These are phyloP conservation scores for Pseudolycoriella hygida DNA, from an alignment of 2,888 invertebrate species.

Conservation along the genomic window DNA sequence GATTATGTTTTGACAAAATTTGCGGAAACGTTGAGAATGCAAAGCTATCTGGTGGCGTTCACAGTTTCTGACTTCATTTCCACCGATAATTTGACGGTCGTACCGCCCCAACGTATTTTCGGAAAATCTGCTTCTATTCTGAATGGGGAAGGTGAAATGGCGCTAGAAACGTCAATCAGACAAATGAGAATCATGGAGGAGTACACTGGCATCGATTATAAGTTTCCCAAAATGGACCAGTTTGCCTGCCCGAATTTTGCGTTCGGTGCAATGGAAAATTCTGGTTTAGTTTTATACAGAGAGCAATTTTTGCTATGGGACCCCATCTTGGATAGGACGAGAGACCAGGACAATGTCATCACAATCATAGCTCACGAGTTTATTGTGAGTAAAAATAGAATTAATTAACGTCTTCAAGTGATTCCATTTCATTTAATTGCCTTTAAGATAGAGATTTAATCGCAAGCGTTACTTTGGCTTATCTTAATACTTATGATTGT, in stretches of 20 bases:
- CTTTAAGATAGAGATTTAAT: too few species aligned
- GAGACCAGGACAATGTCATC: conserved; percentile 52
- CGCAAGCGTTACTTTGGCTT: too few species aligned
- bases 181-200: too few species aligned
- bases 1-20: background rate
- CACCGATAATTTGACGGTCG: conserved; percentile 20
- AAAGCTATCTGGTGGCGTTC: conserved; percentile 76
- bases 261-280: conserved; percentile 82
- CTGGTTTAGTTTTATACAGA: conserved; percentile 40
- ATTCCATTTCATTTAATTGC: too few species aligned
- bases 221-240: conserved; percentile 40
- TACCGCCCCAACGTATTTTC: too few species aligned
- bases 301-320: conserved; percentile 70
- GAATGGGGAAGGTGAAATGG: too few species aligned
- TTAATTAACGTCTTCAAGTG: too few species aligned
- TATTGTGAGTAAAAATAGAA: too few species aligned
- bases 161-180: too few species aligned
- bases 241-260: conserved; percentile 83
- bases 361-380: conserved; percentile 68
- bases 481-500: too few species aligned
- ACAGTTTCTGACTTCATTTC: conserved; percentile 63
- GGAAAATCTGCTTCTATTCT: too few species aligned
- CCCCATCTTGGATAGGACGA: conserved; percentile 45
- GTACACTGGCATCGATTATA: too few species aligned
- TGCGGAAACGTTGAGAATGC: conserved; percentile 49